A percentile compares a stretch with the other conserved stretches of the same genome.
Conservation (phyloP, 2,888 invertebrate genomes). For the Ectemnius cavifrons region DNA sequence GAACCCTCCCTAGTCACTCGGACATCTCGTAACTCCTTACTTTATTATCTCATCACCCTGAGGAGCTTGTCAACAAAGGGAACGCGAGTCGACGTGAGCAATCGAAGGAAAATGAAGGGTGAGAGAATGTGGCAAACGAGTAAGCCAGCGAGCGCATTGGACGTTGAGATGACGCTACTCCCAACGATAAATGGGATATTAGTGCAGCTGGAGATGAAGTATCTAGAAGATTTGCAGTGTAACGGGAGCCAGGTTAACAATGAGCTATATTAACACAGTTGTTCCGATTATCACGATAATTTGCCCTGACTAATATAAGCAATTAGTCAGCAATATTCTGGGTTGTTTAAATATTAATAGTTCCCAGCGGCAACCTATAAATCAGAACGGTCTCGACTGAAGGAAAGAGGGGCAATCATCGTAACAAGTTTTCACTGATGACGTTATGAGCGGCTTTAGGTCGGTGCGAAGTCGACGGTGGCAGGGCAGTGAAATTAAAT, state of each 20-base stretch:
- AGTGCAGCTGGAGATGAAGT: not conserved
- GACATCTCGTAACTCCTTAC: not conserved
- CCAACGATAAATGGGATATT: not conserved
- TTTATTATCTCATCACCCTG: not conserved
- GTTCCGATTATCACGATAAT: not conserved
- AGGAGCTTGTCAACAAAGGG: conserved; percentile 5
- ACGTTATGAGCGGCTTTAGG: conserved; percentile 4
- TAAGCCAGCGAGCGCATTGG: not conserved
- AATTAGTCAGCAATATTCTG: not conserved
- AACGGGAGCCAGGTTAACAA: not conserved
- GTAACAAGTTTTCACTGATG: not conserved
- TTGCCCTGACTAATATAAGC: not conserved
- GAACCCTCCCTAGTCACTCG: too few species aligned
- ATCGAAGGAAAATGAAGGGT: conserved; percentile 2
- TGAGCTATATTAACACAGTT: not conserved
- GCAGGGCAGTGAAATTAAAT: conserved; percentile 27
- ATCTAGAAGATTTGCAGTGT: not conserved
- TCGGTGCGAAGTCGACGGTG: not conserved
- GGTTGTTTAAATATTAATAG: not conserved
- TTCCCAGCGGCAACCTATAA: not conserved
- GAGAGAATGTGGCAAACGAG: not conserved
- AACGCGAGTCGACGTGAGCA: conserved; percentile 3
- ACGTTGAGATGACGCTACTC: not conserved
- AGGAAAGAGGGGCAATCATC: conserved; percentile 12
- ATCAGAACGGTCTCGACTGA: not conserved